Percentiles rank a stretch among this genome's conserved stretches.
Evolutionary conservation across 2,113 vertebrate species (phyloP).

Genomic region (Lanius collurio): DNA sequence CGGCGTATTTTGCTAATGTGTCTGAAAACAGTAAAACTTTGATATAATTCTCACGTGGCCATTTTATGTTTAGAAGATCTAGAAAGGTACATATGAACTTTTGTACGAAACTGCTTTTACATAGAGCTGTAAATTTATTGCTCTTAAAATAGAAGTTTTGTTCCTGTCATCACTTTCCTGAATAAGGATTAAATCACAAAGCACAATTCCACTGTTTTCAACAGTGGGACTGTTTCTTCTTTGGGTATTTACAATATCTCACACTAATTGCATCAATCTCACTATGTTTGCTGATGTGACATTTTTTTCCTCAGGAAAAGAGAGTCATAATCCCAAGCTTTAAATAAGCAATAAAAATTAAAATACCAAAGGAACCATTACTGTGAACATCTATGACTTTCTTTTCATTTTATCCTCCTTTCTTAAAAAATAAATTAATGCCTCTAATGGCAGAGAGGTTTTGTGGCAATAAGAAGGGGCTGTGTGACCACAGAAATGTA

Average conservation of each 20-base stretch:
- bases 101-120: neutral
- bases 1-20: neutral
- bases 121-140: neutral
- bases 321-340: neutral
- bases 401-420: neutral
- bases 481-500: neutral
- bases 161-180: neutral
- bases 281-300: neutral
- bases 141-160: neutral
- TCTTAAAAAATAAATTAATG: neutral
- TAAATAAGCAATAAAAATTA: constrained; percentile 19
- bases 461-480: neutral
- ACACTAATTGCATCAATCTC: neutral
- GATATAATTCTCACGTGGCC: neutral
- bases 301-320: neutral
- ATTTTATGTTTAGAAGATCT: neutral
- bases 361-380: neutral
- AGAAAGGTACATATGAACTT: neutral
- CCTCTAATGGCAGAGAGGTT: neutral
- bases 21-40: neutral
- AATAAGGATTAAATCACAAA: neutral
- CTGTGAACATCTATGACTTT: neutral
- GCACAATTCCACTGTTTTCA: neutral
- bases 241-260: neutral
- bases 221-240: neutral